Evolutionary conservation across 2,797 vertebrate species (phyloP), one percentile per base, ranked within the genome.

Genomic region (Arnoldichthys spilopterus): DNA sequence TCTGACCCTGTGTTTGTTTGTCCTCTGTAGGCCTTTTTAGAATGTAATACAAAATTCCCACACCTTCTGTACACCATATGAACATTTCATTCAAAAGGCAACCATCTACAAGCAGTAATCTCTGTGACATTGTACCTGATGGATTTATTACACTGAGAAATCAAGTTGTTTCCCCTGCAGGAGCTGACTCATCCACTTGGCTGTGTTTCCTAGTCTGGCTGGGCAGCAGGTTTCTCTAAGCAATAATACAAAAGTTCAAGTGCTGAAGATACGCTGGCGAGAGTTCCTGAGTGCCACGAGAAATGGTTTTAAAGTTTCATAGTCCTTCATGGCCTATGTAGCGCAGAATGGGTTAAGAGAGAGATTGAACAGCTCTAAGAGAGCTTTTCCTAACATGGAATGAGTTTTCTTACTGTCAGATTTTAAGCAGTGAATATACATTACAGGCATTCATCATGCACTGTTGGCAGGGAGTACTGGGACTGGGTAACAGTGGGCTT

Each of bases 381-480:
- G 77, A 24, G 34, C 58, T 74, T 74, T 87, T 76, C 83, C 82
- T 74, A 86, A 90, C 67, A 85, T 86, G 83, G 86, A 58, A 70
- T 51, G 64, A 72, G 75, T 68, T 82, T 83, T 69, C 54, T 22
- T 87, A 80, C 81, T 85, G 63, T 82, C 20, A 6, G 61, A 84
- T 85, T 75, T 84, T 84, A 58, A 72, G 82, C 78, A 72, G 69
- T 84, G 77, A 77, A 82, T 89, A 83, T 86, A 87, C 75, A 86
- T 89, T 89, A 88, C 79, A 85, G 61, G 18, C 82, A 91, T 87
- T 85, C 77, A 89, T 92, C 82, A 84, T 58, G 82, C 66, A 86
- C 77, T 80, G 64, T 68, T 84, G 82, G 70, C 2, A 81, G 83
- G 82, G 80, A 89, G 88, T 91, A 89, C 88, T 86, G 84, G 88